Base-by-base conservation (phyloP, 2,797 vertebrate genomes). In the Zenarchopterus dispar region DNA sequence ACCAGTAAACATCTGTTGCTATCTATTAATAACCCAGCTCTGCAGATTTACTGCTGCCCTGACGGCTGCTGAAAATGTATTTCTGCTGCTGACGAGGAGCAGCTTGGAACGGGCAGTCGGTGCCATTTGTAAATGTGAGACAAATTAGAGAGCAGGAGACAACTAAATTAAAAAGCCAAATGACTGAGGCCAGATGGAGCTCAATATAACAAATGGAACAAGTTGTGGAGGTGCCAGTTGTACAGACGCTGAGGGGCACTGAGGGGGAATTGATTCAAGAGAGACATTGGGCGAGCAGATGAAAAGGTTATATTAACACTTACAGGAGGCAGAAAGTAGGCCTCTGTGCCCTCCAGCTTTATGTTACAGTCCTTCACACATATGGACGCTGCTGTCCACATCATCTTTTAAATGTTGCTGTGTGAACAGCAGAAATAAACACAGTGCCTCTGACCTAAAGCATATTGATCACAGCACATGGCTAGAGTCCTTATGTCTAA, bases 1-100 rank as follows among this genome's bases (percentile, higher is more conserved):
- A 94, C 94, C 93, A 92, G 93, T 89, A 93, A 94, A 93, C 94
- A 94, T 94, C 93, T 94, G 94, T 91, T 94, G 87, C 92, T 84
- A 90, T 92, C 92, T 94, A 94, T 94, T 94, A 94, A 94, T 94
- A 93, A 90, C 73, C 73, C 67, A 15, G 81, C 76, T 70, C 62
- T 75, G 70, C 86, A 90, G 90, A 94, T 94, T 93, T 93, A 94
- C 84, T 77, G 80, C 88, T 62, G 43, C 75, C 70, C 78, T 56
- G 78, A 73, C 73, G 87, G 88, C 88, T 89, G 91, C 58, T 78
- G 85, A 90, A 88, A 91, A 93, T 92, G 90, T 90, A 92, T 93
- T 92, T 90, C 86, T 83, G 82, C 86, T 61, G 63, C 85, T 91
- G 93, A 93, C 77, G 79, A 91, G 88, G 81, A 91, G 85, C 91